These are phyloP conservation scores for Cryptocephalus primarius DNA, from an alignment of 2,888 invertebrate genomes.

Conservation along the genomic window DNA sequence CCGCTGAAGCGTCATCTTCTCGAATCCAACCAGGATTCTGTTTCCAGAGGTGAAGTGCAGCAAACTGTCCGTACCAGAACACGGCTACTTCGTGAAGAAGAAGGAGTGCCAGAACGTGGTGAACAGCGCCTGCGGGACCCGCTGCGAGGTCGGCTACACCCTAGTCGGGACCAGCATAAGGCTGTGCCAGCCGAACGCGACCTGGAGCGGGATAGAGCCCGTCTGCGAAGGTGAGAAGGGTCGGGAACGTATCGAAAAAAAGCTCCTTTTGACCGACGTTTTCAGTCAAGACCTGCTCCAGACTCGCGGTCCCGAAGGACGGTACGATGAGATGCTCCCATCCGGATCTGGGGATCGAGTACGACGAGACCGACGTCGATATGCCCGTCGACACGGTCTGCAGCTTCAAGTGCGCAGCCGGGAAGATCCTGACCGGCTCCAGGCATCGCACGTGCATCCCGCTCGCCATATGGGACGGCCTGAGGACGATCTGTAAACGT, in stretches of 20 bases:
- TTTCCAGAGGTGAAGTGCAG: slow-evolving; percentile 47
- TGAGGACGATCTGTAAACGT: slow-evolving; percentile 56
- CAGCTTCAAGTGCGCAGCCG: slow-evolving; percentile 50
- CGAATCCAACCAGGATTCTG: no score
- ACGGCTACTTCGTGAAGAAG: slow-evolving; percentile 55
- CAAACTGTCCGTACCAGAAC: slow-evolving; percentile 45
- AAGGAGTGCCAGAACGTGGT: slow-evolving; percentile 51
- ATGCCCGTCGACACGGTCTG: slow-evolving; percentile 54
- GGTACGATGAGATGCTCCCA: slow-evolving; percentile 46
- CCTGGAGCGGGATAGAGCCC: slow-evolving; percentile 55
- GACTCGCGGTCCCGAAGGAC: slow-evolving; percentile 42
- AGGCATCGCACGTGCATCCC: slow-evolving; percentile 53
- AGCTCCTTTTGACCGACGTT: slow-evolving; percentile 3
- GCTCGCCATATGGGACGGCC: slow-evolving; percentile 57
- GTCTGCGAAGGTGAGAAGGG: slow-evolving; percentile 45
- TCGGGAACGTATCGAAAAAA: neutral
- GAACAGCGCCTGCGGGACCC: slow-evolving; percentile 58
- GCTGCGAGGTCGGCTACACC: slow-evolving; percentile 53
- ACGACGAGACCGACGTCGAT: slow-evolving; percentile 25
- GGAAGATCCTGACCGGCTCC: slow-evolving; percentile 52
- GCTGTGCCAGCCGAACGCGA: slow-evolving; percentile 51
- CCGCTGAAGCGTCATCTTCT: no score
- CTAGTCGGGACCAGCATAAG: slow-evolving; percentile 42
- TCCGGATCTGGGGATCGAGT: slow-evolving; percentile 31
- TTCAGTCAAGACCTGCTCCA: slow-evolving; percentile 52